These are phyloP conservation scores for Patiria pectinifera DNA, from an alignment of 53 echinoderm and acorn worm genomes.

Conservation along the genomic window DNA sequence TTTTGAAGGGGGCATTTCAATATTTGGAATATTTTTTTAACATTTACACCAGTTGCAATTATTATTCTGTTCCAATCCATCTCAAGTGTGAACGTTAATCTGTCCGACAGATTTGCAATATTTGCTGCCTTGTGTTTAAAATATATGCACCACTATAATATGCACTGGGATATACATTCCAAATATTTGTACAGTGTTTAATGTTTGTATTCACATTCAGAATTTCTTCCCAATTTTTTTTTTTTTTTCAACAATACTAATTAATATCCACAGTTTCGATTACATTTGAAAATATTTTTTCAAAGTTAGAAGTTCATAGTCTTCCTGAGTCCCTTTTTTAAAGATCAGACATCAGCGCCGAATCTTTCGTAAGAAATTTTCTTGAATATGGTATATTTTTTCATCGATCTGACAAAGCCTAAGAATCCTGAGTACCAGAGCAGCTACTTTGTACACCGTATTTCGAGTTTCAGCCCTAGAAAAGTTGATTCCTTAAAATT, in stretches of 20 bases:
- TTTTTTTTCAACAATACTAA: neutral
- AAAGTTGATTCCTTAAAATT: no score
- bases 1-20: no score
- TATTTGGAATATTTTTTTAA: no score
- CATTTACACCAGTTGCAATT: neutral
- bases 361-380: no score
- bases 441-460: no score
- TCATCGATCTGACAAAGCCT: no score
- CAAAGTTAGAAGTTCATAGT: no score
- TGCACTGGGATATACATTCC: constrained; percentile 26
- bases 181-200: neutral
- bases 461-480: no score
- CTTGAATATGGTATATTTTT: no score
- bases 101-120: neutral
- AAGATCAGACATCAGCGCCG: no score
- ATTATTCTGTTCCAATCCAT: neutral
- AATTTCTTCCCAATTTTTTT: neutral
- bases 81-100: neutral
- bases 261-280: neutral
- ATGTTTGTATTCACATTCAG: neutral
- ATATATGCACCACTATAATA: neutral
- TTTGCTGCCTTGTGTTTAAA: neutral
- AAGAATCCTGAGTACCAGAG: no score
- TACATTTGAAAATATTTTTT: neutral
- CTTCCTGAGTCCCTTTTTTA: no score